A percentile compares a stretch with the other conserved stretches of the same genome.
These are phyloP conservation scores for Atopsyche davidsoni DNA, from an alignment of 1,140 invertebrate species.

Conservation along the genomic window DNA sequence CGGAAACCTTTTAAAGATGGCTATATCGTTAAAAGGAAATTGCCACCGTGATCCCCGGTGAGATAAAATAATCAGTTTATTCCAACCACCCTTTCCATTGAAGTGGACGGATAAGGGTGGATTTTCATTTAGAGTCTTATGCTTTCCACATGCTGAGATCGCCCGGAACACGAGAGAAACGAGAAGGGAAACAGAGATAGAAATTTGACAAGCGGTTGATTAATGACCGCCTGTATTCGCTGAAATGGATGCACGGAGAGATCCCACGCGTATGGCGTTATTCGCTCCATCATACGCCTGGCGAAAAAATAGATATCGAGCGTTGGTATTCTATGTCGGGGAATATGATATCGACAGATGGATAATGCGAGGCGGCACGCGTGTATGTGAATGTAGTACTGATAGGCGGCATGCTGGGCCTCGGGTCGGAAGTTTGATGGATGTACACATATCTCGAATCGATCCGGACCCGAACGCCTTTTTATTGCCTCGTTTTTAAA, in stretches of 20 bases:
- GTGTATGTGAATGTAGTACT: too few species aligned
- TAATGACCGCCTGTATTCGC: background rate
- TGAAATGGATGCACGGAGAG: background rate
- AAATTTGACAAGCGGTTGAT: constrained; percentile 5
- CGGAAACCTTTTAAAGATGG: constrained; percentile 1
- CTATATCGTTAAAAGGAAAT: constrained; percentile 17
- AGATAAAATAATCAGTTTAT: constrained; percentile 2
- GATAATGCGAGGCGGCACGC: too few species aligned
- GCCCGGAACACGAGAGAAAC: background rate
- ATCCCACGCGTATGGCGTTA: too few species aligned
- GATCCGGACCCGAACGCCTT: too few species aligned
- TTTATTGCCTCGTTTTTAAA: too few species aligned
- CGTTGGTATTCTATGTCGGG: too few species aligned
- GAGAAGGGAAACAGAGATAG: background rate
- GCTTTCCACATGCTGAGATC: background rate
- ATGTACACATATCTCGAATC: too few species aligned
- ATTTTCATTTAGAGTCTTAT: background rate
- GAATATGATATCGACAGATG: too few species aligned
- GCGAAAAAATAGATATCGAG: too few species aligned
- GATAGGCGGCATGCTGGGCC: too few species aligned
- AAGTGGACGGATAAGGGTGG: background rate
- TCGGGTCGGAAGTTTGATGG: too few species aligned
- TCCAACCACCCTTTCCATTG: background rate
- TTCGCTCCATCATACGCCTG: too few species aligned
- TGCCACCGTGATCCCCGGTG: constrained; percentile 7